Percentiles rank a stretch among this genome's conserved stretches.
Conservation (phyloP, 1,140 invertebrate species). For the Drosophila subpulchrella region DNA sequence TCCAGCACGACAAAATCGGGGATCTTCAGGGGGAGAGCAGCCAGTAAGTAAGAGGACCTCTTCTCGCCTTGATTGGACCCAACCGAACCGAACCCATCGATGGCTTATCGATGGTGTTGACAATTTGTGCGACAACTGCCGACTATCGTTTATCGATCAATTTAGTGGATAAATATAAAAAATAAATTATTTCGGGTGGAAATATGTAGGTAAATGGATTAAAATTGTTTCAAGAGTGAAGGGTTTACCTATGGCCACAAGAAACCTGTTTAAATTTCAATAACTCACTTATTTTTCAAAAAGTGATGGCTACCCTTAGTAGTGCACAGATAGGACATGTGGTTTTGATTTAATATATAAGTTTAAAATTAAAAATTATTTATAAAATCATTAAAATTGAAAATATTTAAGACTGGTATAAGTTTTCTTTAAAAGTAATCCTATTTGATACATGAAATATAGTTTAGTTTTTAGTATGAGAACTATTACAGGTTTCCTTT, state of each 20-base stretch:
- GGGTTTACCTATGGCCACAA: too few relatives aligned
- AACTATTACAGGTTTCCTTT: not conserved
- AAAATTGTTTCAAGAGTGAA: too few relatives aligned
- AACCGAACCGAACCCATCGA: conserved; percentile 1
- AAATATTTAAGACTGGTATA: too few relatives aligned
- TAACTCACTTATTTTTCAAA: too few relatives aligned
- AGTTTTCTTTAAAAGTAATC: not conserved
- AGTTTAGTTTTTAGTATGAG: not conserved
- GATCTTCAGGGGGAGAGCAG: not conserved
- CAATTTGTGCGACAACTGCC: conserved; percentile 45
- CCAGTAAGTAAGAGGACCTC: not conserved
- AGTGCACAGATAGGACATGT: too few relatives aligned
- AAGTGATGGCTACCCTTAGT: too few relatives aligned
- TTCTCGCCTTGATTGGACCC: conserved; percentile 8
- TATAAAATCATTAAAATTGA: too few relatives aligned
- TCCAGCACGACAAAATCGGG: conserved; percentile 60
- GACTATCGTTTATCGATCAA: conserved; percentile 32
- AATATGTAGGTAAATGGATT: too few relatives aligned
- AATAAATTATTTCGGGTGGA: too few relatives aligned
- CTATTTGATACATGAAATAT: not conserved
- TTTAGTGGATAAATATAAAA: not conserved
- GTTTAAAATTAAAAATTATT: too few relatives aligned
- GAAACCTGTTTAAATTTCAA: too few relatives aligned
- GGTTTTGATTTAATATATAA: too few relatives aligned
- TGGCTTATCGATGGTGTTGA: conserved; percentile 64